Evolutionary conservation across 1,140 invertebrate genomes (phyloP), one percentile per base, ranked within the genome.

Genomic region (Trichonephila clavipes): DNA sequence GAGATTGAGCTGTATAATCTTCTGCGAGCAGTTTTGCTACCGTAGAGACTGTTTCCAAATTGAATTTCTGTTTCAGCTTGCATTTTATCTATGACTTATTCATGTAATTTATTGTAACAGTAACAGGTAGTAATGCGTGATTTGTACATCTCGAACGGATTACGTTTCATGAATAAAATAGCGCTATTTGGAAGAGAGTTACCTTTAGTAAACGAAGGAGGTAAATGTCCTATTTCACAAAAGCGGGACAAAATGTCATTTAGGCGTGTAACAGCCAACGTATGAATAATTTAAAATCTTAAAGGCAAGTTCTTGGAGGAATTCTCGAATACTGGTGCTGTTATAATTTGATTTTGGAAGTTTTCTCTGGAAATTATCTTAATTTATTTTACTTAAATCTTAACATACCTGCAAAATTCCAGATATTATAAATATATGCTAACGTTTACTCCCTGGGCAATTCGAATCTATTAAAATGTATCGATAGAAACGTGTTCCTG

Each of bases 71-170:
- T 61, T 85, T 58, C 58, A 61, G 7, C 51, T 85, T 61, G 0
- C 24, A 12, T 85, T 61, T 85, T 85, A 85, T 61, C n/a, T 51
- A 85, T 59, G 83, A 85, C 34, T 59, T 58, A 85, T 85, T 85
- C 58, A 85, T 61, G 58, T 85, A 85, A 85, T 58, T 85, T 85
- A 85, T 85, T 61, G 51, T 19, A 85, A 85, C 24, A n/a, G 83
- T 59, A 51, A 51, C 83, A 85, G 51, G 83, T 85, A 77, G 34
- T 40, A 28, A 77, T 28, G 72, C 28, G 14, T 77, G 72, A 14
- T 77, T 77, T 77, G 72, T 34, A 34, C 28, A 77, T 18, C 24
- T 34, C 12, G 72, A 77, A 40, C 14, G 18, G 14, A 24, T 77
- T 77, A 77, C 28, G 72, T 40, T 77, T 77, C 72, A 77, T 77